Evolutionary conservation across 2,888 invertebrate genomes (phyloP), one percentile per base, ranked within the genome.

Genomic region (Dryococelus australis): DNA sequence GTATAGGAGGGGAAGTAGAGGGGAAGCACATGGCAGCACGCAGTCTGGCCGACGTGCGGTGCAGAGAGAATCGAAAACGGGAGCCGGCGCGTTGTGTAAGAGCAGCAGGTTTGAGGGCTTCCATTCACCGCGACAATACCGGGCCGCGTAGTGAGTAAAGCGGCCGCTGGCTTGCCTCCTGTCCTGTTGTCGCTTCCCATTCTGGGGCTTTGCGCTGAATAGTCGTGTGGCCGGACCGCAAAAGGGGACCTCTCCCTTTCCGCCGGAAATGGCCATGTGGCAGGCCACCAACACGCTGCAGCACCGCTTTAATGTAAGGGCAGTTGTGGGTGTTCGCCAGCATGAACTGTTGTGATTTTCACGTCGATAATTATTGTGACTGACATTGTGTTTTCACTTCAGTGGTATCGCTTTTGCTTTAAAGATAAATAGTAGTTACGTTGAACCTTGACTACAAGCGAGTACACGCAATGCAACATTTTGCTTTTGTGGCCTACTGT

Each of bases 301-400:
- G 89, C 92, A 92, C 89, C 92, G 92, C 87, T 92, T 92, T 89
- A 92, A 92, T 89, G 92, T 92, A 91, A 92, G 92, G 47, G 85
- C 86, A 81, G 47, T 84, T 65, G 24, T 65, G 43, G 85, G 53
- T 85, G 65, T 84, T 85, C 84, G 83, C 43, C 85, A 84, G 47
- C 8, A 47, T 2, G 47, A 47, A 47, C 47, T 47, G 47, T 47
- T 47, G 28, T 86, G 16, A 47, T 47, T 47, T 47, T 10, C 47
- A 13, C 16, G 47, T 47, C 16, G 47, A 13, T 47, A 47, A 47
- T 47, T 47, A 47, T 5, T 47, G 47, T 47, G 47, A 47, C 47
- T 47, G 35, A 35, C 35, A 35, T 35, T 35, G 35, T 35, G 35
- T 35, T 35, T 35, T 35, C 35, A 35, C 35, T 35, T 35, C 35